Conservation (phyloP, 2,888 invertebrate genomes). For the Pterostichus niger region DNA sequence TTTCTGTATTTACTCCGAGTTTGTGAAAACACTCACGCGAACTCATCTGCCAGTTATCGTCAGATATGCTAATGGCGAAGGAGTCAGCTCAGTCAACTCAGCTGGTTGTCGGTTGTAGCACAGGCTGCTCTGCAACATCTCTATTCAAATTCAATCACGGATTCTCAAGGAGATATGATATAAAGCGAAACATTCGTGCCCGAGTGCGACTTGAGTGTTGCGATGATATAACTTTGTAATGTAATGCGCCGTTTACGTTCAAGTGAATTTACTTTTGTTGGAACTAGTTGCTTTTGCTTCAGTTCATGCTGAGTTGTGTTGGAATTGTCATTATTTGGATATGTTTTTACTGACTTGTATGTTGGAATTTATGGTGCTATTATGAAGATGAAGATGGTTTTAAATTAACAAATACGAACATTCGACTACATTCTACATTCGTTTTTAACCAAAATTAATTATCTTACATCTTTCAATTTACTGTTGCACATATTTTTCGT, state of each 20-base stretch:
- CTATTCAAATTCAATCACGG: constrained; percentile 60
- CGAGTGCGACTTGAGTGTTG: constrained; percentile 37
- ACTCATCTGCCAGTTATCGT: constrained; percentile 54
- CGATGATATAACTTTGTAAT: constrained; percentile 56
- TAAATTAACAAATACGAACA: background rate
- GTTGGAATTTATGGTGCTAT: background rate
- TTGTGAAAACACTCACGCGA: constrained; percentile 40
- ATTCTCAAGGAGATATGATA: constrained; percentile 56
- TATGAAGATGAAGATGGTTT: background rate
- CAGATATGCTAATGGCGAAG: constrained; percentile 53
- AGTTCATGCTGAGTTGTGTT: constrained; percentile 11
- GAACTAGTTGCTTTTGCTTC: constrained; percentile 32
- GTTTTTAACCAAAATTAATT: too few relatives aligned
- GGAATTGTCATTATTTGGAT: constrained; percentile 42
- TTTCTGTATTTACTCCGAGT: constrained; percentile 43
- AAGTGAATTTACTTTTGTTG: constrained; percentile 41
- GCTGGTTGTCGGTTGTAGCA: constrained; percentile 4
- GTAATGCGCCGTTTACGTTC: constrained; percentile 48
- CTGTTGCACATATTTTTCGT: too few relatives aligned
- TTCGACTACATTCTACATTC: too few relatives aligned
- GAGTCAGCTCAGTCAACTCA: constrained; percentile 11
- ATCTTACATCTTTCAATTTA: too few relatives aligned
- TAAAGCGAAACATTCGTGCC: constrained; percentile 50
- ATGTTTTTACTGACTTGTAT: constrained; percentile 16
- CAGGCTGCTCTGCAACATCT: constrained; percentile 33